Evolutionary conservation across 2,113 vertebrate species (phyloP).

Genomic region (Archilochus colubris): DNA sequence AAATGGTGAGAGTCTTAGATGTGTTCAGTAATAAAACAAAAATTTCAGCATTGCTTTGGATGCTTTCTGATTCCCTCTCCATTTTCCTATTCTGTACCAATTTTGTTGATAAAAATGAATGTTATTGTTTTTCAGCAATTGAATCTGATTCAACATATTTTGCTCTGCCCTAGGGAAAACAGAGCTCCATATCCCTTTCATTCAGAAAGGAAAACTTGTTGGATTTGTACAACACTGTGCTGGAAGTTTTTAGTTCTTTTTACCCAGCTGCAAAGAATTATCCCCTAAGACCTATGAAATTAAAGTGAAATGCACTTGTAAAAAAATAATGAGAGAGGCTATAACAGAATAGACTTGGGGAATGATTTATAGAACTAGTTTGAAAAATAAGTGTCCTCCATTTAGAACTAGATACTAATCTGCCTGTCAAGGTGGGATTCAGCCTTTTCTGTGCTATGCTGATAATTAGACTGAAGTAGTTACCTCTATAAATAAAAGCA

Average conservation of each 20-base stretch:
- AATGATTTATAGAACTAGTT: not conserved
- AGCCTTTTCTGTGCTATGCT: not conserved
- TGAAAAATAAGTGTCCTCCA: not conserved
- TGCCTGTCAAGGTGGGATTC: not conserved
- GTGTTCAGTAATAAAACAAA: not conserved
- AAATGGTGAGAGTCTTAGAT: not conserved
- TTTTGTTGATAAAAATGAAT: slow-evolving; percentile 49
- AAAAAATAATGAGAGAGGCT: not conserved
- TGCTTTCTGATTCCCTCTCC: slow-evolving; percentile 10
- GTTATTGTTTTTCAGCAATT: not conserved
- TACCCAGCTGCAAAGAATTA: not conserved
- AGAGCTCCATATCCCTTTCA: not conserved
- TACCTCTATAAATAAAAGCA: slow-evolving; percentile 70
- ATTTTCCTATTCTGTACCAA: slow-evolving; percentile 30
- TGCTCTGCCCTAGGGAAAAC: not conserved
- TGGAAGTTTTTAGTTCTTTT: not conserved
- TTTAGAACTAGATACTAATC: not conserved
- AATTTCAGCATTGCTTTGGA: not conserved
- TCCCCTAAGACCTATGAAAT: not conserved
- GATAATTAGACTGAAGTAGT: slow-evolving; percentile 61
- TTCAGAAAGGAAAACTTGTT: not conserved
- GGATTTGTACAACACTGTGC: not conserved
- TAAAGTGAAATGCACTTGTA: not conserved
- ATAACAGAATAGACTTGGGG: not conserved
- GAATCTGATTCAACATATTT: not conserved